These are phyloP conservation scores for Salvelinus sp. DNA, from an alignment of 2,113 vertebrate species.

Conservation along the genomic window DNA sequence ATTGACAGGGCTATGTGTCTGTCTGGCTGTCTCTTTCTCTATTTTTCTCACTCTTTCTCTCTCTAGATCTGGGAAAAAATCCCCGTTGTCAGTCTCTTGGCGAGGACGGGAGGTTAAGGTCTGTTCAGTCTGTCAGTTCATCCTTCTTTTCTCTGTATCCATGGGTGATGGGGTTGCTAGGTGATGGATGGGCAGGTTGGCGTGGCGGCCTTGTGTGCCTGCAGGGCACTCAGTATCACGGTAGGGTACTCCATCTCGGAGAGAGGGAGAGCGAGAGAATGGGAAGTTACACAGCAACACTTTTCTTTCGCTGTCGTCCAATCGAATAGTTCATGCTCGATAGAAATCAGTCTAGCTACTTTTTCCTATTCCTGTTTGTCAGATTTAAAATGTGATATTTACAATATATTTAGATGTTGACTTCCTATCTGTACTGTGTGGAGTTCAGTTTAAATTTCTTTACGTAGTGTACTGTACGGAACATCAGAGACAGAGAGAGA, in stretches of 20 bases:
- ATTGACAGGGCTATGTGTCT: background rate
- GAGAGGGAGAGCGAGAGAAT: slow-evolving; percentile 3
- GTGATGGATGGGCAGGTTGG: slow-evolving; percentile 47
- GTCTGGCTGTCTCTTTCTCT: background rate
- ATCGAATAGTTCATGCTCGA: too few species aligned
- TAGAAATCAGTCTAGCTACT: too few species aligned
- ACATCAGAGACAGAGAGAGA: background rate
- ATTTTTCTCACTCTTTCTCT: background rate
- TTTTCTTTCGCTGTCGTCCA: too few species aligned
- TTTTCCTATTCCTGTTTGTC: too few species aligned
- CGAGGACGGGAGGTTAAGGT: slow-evolving; percentile 34
- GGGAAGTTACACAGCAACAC: too few species aligned
- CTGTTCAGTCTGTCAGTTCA: slow-evolving; percentile 41
- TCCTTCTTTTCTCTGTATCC: slow-evolving; percentile 41
- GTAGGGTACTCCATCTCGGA: background rate
- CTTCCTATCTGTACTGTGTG: too few species aligned
- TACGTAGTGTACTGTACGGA: background rate
- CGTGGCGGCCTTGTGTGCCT: slow-evolving; percentile 49
- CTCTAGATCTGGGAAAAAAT: slow-evolving; percentile 21
- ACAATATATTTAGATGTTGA: too few species aligned
- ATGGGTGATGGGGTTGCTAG: slow-evolving; percentile 60
- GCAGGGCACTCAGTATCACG: background rate
- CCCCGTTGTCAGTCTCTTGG: slow-evolving; percentile 44
- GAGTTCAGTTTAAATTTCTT: too few species aligned
- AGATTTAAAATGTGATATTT: too few species aligned